phyloP scores from a whole-genome alignment of 2,888 invertebrate genomes.

The Synanthedon formicaeformis region DNA sequence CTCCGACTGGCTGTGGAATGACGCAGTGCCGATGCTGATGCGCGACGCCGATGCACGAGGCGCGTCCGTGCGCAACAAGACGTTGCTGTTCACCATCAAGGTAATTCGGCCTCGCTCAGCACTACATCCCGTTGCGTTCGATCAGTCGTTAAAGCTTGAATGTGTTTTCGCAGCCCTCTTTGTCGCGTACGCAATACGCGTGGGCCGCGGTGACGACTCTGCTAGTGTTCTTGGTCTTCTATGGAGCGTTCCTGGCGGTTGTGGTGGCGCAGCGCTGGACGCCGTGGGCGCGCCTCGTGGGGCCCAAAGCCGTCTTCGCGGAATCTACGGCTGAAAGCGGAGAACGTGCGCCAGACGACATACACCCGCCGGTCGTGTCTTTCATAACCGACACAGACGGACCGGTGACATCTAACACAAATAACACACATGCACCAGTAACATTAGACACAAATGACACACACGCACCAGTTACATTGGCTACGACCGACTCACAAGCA shows the following conservation, averaged over 20 bases:
- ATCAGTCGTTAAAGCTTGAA: neutral
- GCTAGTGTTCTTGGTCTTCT: constrained; percentile 38
- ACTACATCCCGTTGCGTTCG: neutral
- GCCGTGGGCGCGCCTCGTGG: constrained; percentile 26
- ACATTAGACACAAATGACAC: too few species aligned
- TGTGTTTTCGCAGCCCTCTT: constrained; percentile 27
- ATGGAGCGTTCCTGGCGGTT: constrained; percentile 36
- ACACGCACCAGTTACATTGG: too few species aligned
- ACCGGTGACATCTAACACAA: too few species aligned
- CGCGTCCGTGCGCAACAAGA: neutral
- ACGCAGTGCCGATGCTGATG: constrained; percentile 14
- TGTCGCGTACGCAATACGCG: constrained; percentile 40
- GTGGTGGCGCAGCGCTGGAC: constrained; percentile 49
- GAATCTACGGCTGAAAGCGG: neutral
- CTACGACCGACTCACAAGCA: too few species aligned
- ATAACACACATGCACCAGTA: too few species aligned
- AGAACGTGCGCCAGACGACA: too few species aligned
- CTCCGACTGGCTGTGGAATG: constrained; percentile 42
- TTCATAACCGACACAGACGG: too few species aligned
- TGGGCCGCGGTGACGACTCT: constrained; percentile 28
- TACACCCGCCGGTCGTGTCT: too few species aligned
- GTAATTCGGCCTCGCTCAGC: neutral
- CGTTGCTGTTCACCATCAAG: neutral
- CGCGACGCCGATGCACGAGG: constrained; percentile 6
- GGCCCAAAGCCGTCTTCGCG: constrained; percentile 39